Base-by-base conservation (phyloP, 2,113 vertebrate species). In the Ramphastos sulfuratus region DNA sequence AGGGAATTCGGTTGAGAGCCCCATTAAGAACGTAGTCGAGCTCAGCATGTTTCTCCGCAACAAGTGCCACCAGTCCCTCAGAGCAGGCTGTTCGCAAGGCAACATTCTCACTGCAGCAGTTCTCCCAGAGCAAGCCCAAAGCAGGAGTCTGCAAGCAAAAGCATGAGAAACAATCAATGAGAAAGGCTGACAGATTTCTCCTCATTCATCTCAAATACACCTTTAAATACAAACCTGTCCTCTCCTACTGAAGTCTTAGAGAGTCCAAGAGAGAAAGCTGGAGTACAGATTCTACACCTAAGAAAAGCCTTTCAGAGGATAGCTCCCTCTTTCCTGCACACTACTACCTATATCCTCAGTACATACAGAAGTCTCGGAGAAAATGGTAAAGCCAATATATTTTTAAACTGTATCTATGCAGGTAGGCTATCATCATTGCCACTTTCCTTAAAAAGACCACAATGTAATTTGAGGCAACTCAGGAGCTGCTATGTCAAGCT, bases 81-180 rank as follows among this genome's bases (percentile, higher is more conserved):
- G 98, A 99, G 97, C 99, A 99, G 64, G 98, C 96, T 5, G 98
- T 98, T 27, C 98, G 97, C 81, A 99, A 97, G 52, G 97, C 96
- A 10, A 97, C 96, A 2, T 90, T 95, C 70, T 99, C 98, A 81
- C 98, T 97, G 97, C 98, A 98, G 87, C 98, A 99, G 90, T 98
- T 98, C 95, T 99, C 98, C 99, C 99, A 99, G 30, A 99, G 98
- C 76, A 98, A 93, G 93, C 98, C 98, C 96, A 99, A 67, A 7
- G 99, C 98, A 15, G 98, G 97, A 39, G 98, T 98, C 99, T 99
- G 95, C 87, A 97, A 95, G 56, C 13, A 95, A 96, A 95, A 83
- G 25, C 16, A 74, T 20, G 4, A 81, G 25, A 83, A 46, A 93
- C 13, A 81, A 76, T 6, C 15, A 87, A 44, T 58, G 16, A 94